Evolutionary conservation across 2,888 invertebrate genomes (phyloP).

Genomic region (Pterostichus madidus): DNA sequence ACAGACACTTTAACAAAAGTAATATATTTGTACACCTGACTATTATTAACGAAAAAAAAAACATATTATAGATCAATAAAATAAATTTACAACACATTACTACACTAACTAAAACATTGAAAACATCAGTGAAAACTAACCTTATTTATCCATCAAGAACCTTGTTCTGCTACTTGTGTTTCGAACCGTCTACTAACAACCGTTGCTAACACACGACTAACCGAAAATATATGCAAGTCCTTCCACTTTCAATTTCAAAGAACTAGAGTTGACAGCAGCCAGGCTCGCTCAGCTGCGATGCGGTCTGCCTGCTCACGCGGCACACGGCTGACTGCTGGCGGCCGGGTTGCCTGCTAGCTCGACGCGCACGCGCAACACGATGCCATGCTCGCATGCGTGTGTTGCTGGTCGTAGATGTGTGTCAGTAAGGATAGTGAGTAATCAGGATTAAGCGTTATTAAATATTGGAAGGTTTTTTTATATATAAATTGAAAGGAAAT

Average conservation of each 20-base stretch:
- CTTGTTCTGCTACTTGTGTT: not conserved
- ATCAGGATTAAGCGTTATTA: not conserved
- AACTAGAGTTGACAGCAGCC: conserved; percentile 8
- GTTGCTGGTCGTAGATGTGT: conserved; percentile 1
- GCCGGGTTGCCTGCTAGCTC: conserved; percentile 54
- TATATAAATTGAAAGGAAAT: not conserved
- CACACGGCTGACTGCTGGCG: conserved; percentile 44
- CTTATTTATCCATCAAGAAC: not conserved
- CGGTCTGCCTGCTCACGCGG: conserved; percentile 15
- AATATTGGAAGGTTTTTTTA: not conserved
- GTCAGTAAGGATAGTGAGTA: not conserved
- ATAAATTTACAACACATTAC: not conserved
- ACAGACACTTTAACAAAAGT: too few species aligned
- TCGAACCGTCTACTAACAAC: not conserved
- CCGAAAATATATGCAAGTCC: not conserved
- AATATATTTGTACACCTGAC: too few species aligned
- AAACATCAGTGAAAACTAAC: not conserved
- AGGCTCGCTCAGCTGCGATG: not conserved
- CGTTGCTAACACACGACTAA: not conserved
- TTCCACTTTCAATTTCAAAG: conserved; percentile 5
- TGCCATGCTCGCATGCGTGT: not conserved
- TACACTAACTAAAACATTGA: not conserved
- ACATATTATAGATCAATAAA: not conserved
- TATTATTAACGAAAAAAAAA: too few species aligned
- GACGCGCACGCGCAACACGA: conserved; percentile 13